phyloP scores from a whole-genome alignment of 2,113 vertebrate genomes.

The Gobiocypris rarus region DNA sequence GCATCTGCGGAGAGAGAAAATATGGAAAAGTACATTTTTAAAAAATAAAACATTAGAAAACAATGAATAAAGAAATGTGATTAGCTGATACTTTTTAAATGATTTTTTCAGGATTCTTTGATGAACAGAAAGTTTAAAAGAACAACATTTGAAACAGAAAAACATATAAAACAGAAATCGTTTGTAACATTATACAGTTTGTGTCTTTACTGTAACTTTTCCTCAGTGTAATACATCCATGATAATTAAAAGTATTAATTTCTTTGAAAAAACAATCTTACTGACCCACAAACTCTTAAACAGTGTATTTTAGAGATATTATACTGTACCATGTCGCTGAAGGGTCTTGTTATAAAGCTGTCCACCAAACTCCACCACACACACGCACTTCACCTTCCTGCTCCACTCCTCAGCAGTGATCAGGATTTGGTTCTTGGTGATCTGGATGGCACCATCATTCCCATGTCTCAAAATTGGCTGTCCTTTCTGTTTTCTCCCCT shows the following conservation, averaged over 20 bases:
- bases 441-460: not conserved
- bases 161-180: no score
- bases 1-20: slow-evolving; percentile 26
- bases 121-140: no score
- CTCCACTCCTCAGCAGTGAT: slow-evolving; percentile 42
- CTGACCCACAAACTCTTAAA: not conserved
- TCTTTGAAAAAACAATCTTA: no score
- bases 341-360: slow-evolving; percentile 15
- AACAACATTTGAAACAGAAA: no score
- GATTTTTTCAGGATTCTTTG: no score
- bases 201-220: not conserved
- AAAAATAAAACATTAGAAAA: not conserved
- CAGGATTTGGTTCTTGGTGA: slow-evolving; percentile 38
- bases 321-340: slow-evolving; percentile 31
- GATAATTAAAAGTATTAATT: no score
- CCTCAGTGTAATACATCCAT: no score
- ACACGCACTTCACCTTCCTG: slow-evolving; percentile 19
- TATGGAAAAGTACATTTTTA: not conserved
- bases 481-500: slow-evolving; percentile 38
- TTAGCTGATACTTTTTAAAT: not conserved
- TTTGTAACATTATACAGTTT: not conserved
- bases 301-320: not conserved
- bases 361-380: slow-evolving; percentile 41
- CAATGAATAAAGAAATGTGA: not conserved
- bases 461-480: not conserved